Evolutionary conservation across 2,797 vertebrate species (phyloP), one percentile per base, ranked within the genome.

Genomic region (Rhynchotus rufescens): DNA sequence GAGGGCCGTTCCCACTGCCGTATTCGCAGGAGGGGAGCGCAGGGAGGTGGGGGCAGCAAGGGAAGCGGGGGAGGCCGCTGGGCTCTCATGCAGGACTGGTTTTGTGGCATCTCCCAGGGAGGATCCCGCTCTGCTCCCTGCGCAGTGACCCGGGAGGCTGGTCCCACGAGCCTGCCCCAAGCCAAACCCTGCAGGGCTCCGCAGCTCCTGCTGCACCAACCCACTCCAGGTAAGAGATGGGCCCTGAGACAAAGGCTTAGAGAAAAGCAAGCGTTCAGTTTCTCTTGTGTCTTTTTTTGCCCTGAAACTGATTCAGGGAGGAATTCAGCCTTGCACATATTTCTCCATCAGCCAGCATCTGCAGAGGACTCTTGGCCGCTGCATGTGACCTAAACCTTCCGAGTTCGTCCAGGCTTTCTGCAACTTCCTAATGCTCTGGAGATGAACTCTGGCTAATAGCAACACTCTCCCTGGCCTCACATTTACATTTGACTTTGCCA

Each of bases 221-320:
- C 1, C 1, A 10, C 45, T 1, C 0, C 56, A 80, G 23, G 25
- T 68, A 8, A 47, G 6, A 26, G 73, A 44, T 0, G 0, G 13
- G 8, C 10, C 57, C 49, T 15, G 15, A 7, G 20, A 60, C 74
- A 74, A 74, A 85, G 44, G 26, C 16, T 40, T 59, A 47, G 0
- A 42, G 28, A 81, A 49, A 66, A 57, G 7, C 9, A 34, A 52
- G 15, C 7, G 0, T 36, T n/a, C 21, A 75, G 73, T 30, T 38
- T 1, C 42, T 34, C 26, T 59, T 3, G 0, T 32, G 21, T 59
- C 14, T 7, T 36, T 36, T 82, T 74, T 42, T 59, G 25, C 42
- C 51, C 42, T 65, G 62, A 87, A 87, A 42, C 15, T n/a, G 21
- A 28, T 12, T 30, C 60, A 36, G 59, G 38, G n/a, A 42, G 84